These are phyloP conservation scores for Allophyes oxyacanthae DNA, from an alignment of 2,888 invertebrate genomes.

Conservation along the genomic window DNA sequence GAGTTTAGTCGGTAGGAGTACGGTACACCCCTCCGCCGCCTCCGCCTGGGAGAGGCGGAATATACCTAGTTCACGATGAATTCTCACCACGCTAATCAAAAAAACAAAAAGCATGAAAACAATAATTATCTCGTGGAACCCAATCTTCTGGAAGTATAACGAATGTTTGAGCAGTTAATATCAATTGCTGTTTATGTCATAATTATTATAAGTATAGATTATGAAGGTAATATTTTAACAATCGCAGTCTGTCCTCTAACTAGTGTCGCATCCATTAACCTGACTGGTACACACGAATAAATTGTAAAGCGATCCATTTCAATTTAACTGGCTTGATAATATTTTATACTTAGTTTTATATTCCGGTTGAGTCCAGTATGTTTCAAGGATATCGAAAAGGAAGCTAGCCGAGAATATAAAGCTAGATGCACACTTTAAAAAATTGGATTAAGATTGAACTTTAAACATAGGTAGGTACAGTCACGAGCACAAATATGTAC, in stretches of 20 bases:
- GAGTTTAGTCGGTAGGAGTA: too few species aligned
- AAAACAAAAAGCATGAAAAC: too few species aligned
- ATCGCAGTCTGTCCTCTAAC: conserved; percentile 11
- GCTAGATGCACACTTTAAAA: too few species aligned
- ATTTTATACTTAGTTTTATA: conserved; percentile 28
- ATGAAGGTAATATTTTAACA: conserved; percentile 4
- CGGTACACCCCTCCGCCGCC: too few species aligned
- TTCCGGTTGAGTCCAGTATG: not conserved
- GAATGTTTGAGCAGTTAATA: not conserved
- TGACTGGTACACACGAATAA: conserved; percentile 15
- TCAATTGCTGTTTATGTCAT: not conserved
- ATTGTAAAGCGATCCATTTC: conserved; percentile 18
- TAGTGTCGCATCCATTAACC: conserved; percentile 13
- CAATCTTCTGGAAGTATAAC: not conserved
- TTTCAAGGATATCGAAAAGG: conserved; percentile 7
- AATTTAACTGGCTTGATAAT: conserved; percentile 20
- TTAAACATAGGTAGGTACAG: too few species aligned
- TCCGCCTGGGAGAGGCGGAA: too few species aligned
- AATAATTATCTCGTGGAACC: too few species aligned
- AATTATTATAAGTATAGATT: not conserved
- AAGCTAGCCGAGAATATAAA: too few species aligned
- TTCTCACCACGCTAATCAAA: too few species aligned
- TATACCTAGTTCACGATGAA: too few species aligned
- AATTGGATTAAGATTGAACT: too few species aligned
- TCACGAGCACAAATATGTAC: too few species aligned